Base-by-base conservation (phyloP, 2,888 invertebrate genomes). In the Teinopalpus imperialis region DNA sequence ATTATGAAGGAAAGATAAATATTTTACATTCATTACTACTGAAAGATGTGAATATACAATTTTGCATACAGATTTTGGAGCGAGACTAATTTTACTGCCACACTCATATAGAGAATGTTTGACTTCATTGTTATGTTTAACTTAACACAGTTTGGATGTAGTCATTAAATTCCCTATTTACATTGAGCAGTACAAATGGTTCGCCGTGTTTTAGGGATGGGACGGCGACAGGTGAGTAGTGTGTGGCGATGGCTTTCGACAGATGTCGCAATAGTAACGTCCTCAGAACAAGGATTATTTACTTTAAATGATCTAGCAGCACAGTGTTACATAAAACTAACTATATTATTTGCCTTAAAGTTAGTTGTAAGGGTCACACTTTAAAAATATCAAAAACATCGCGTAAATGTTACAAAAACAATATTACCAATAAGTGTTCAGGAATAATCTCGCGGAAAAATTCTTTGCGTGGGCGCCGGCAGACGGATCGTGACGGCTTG, bases 401-500 rank as follows among this genome's bases (percentile, higher is more conserved):
- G 29, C 18, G 39, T 39, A 39, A 29, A 29, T 27, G 23, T 10
- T 20, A 26, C 18, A 21, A 35, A n/a, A 34, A 43, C 14, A 35
- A 8, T 35, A 34, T 21, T 43, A 42, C 12, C 67, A 71, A 73
- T 69, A 71, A 74, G 68, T 74, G 73, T 71, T 70, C 61, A 69
- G 65, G 66, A 71, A 66, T 65, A 65, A 71, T 72, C 61, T 65
- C 61, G 66, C 60, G 66, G 67, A 75, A 75, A 79, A 77, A 75
- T 66, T 71, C 59, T 69, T 61, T 65, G 74, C 69, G 85, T 83
- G 80, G 81, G 82, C 75, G 80, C 64, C 52, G 72, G 59, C 67
- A 67, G 69, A 63, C 66, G 67, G 69, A 73, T 69, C 72, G 74
- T 66, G 70, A 72, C 77, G 66, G 63, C 52, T 59, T 63, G 73